These are phyloP conservation scores for Rhombomys opimus DNA, from an alignment of 2,113 vertebrate genomes.

Conservation along the genomic window DNA sequence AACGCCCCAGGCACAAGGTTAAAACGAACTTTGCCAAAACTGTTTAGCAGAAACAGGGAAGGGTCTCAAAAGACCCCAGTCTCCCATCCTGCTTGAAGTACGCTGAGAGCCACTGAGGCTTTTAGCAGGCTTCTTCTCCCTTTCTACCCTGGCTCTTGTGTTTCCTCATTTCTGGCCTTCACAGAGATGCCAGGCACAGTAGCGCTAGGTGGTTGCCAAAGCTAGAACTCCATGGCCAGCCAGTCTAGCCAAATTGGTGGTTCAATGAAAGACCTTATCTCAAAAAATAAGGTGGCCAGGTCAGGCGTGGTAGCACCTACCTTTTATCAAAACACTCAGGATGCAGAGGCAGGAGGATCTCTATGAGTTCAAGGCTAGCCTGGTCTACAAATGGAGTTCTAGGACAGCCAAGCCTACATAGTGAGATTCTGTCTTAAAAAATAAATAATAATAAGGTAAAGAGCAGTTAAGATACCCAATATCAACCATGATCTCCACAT, in stretches of 20 bases:
- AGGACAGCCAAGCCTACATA: neutral
- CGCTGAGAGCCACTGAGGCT: neutral
- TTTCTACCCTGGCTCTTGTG: neutral
- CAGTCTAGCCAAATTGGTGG: neutral
- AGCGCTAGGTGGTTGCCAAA: neutral
- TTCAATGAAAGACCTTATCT: neutral
- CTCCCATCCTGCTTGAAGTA: neutral
- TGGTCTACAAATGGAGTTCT: neutral
- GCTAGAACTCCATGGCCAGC: neutral
- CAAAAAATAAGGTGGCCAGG: neutral
- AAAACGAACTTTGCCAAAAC: constrained; percentile 17
- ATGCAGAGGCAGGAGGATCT: neutral
- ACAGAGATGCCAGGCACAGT: neutral
- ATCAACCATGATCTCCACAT: neutral
- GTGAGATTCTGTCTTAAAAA: neutral
- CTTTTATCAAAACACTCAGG: neutral
- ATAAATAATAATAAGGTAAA: neutral
- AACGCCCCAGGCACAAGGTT: constrained; percentile 49
- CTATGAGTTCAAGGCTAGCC: neutral
- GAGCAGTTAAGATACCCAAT: neutral
- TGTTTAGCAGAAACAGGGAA: neutral
- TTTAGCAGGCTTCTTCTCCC: neutral
- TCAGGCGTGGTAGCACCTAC: too few relatives aligned
- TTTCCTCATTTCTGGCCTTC: neutral
- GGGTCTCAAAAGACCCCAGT: neutral